These are phyloP conservation scores for Callithrix jacchus DNA, from an alignment of 2,113 vertebrate species.

Conservation along the genomic window DNA sequence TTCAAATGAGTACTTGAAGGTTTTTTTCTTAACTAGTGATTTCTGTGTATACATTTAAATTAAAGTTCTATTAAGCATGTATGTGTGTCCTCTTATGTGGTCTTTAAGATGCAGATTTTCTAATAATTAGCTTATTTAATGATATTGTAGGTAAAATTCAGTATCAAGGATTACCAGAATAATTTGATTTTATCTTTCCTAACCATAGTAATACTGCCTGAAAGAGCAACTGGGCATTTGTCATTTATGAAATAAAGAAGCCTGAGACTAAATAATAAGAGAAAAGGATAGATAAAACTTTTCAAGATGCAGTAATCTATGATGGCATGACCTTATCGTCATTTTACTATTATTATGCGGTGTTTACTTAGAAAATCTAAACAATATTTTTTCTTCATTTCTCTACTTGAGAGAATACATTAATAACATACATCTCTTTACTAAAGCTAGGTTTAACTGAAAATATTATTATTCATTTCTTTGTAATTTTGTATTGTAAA, in stretches of 20 bases:
- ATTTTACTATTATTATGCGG: background rate
- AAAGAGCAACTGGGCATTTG: background rate
- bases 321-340: background rate
- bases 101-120: background rate
- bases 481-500: background rate
- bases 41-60: background rate
- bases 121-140: background rate
- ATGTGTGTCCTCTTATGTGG: background rate
- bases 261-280: background rate
- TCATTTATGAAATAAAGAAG: background rate
- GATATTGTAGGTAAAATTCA: background rate
- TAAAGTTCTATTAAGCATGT: background rate
- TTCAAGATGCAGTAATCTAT: background rate
- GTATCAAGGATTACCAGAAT: background rate
- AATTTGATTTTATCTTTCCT: background rate
- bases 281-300: background rate
- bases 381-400: background rate
- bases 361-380: constrained; percentile 12
- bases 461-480: background rate
- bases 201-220: background rate
- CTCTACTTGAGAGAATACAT: background rate
- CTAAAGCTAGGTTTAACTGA: background rate
- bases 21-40: background rate
- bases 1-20: background rate
- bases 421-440: background rate